Base-by-base conservation (phyloP, 1,140 invertebrate genomes). In the Asbolus verrucosus region DNA sequence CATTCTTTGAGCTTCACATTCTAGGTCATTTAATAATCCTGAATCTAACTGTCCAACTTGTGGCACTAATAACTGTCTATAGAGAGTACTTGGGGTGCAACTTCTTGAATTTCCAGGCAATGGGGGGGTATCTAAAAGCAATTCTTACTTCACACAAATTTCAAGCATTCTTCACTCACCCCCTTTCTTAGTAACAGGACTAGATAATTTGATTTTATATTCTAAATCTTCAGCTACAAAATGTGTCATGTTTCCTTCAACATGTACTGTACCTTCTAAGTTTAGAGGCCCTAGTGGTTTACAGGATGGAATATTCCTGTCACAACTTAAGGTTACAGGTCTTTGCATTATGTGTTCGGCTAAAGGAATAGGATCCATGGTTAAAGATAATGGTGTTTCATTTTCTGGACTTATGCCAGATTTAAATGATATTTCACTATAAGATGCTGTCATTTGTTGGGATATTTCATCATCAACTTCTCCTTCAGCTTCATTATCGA, bases 181-280 rank as follows among this genome's bases (percentile, higher is more conserved):
- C 60, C 82, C 85, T 78, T 87, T 88, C 75, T 89, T 88, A 0
- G 88, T 85, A 9, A 88, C 83, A 1, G 91, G 92, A 84, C 91
- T 94, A 9, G 92, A 91, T 16, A 91, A 81, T 80, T 92, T 91
- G 43, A 95, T 91, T 82, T 94, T 94, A 59, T 89, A 90, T 74
- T 95, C 93, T 75, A 98, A 85, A 83, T 97, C 92, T 83, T 96
- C 93, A 6, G 94, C 93, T 4, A 98, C 93, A 86, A 95, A 98
- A 72, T 94, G 88, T 2, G 95, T 93, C 90, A 96, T 92, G 67
- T 95, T 92, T 0, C 94, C 94, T 73, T 95, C 92, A 70, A 92
- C 88, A 65, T 89, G 89, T 1, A 96, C 89, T 19, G 90, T 91
- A 0, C 95, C 94, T 79, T 93, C 91, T n/a, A 92, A 82, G 83